phyloP scores from a whole-genome alignment of 2,113 vertebrate species.

The Urocitellus parryii region DNA sequence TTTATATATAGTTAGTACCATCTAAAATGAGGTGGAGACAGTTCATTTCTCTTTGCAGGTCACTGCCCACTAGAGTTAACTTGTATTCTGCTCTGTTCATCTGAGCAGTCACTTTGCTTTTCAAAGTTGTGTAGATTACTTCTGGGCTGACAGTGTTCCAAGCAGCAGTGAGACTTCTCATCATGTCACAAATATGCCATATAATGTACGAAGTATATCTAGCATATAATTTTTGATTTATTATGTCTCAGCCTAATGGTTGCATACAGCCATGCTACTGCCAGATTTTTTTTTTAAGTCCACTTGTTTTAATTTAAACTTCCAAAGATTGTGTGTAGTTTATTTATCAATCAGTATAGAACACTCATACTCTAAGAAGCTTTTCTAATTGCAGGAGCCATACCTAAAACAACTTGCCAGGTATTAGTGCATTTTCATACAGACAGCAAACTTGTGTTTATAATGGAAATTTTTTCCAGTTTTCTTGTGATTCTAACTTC shows the following conservation, averaged over 20 bases:
- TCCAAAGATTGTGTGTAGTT: neutral
- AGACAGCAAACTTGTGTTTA: neutral
- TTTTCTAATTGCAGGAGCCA: neutral
- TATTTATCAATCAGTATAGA: neutral
- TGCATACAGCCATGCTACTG: neutral
- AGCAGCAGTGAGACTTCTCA: neutral
- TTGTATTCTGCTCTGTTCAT: neutral
- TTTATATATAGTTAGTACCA: rapidly evolving
- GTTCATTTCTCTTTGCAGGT: neutral
- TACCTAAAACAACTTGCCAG: neutral
- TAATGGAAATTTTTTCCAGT: neutral
- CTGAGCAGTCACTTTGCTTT: neutral
- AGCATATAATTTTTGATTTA: neutral
- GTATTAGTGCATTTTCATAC: neutral
- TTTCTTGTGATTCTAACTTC: slow-evolving; percentile 34
- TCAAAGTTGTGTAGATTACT: neutral
- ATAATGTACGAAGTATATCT: neutral
- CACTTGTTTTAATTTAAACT: slow-evolving; percentile 32
- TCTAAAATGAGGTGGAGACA: neutral
- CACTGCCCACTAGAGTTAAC: neutral
- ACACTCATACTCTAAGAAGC: neutral
- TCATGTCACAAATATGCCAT: neutral
- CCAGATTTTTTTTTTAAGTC: neutral
- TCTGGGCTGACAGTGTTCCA: neutral
- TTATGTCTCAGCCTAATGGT: neutral